Base-by-base conservation (phyloP, 1,140 invertebrate genomes). In the Drosophila melanogaster region DNA sequence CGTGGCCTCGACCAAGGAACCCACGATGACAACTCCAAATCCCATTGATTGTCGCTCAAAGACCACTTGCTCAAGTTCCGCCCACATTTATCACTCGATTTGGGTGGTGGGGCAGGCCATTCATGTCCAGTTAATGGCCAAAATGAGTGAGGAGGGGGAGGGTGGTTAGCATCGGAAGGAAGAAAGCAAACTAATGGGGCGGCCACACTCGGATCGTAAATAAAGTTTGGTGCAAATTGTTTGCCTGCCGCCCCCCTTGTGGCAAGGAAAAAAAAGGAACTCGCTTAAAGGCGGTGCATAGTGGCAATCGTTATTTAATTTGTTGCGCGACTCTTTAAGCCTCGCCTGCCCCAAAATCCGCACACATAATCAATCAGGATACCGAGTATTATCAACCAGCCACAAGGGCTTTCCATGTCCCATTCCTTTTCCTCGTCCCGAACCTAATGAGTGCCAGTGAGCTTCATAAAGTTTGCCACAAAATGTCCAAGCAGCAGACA, bases 361-460 rank as follows among this genome's bases (percentile, higher is more conserved):
- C 70, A 30, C 40, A 69, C 83, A 64, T 81, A 86, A 86, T 86
- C 83, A 86, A 86, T 86, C 83, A 86, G 57, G 46, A 56, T 24
- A 12, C 24, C n/a, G 44, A 61, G 56, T 61, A 46, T 33, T 53
- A 40, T 17, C 65, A 37, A 57, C 61, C 75, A 77, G 73, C 53
- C 46, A 87, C 38, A 35, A 43, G 40, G 30, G 22, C 38, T 30
- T 62, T 66, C 30, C 59, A 43, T 35, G 8, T 17, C 3, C 14
- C 15, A 47, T 22, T 26, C 17, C 24, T 10, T 8, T 43, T 43
- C 17, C 11, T 44, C 11, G 1, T 19, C 2, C 54, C 44, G 35
- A 58, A 71, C 77, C 80, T 84, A 89, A 89, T 89, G 84, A 89
- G 81, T 89, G 79, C 67, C 79, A 73, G 61, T 53, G 51, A 35